Base-by-base conservation (phyloP, 2,888 invertebrate genomes). In the Orthosia incerta region DNA sequence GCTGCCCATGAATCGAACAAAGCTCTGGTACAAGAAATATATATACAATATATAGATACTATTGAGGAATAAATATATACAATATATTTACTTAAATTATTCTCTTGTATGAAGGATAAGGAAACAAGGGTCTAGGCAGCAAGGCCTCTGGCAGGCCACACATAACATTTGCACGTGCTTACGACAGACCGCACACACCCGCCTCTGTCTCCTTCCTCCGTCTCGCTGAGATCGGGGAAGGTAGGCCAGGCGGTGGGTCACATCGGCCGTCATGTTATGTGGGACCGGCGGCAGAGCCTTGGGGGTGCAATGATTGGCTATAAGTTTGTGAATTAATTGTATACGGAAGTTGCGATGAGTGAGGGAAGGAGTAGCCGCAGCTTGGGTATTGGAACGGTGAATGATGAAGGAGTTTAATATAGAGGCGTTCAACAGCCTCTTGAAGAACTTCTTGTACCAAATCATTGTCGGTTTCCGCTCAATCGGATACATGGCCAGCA, bases 171-270 rank as follows among this genome's bases (percentile, higher is more conserved):
- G 18, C 31, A 31, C 18, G 0, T 2, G 18, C 5, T 31, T 18
- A 1, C 12, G 16, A 18, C 57, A 57, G 2, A 18, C 56, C 2
- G 2, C 4, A 16, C 56, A 56, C 16, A 3, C 23, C 26, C 26
- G 11, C 16, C 26, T 23, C 7, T 3, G 9, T n/a, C n/a, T n/a
- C n/a, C n/a, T n/a, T n/a, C 4, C 57, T 26, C 18, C 26, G 26
- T 2, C n/a, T 39, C 9, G 39, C 9, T 1, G 13, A 2, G 0
- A 9, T 15, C 16, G 26, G 11, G 0, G 0, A 39, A n/a, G n/a
- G 39, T 1, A 39, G 23, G 4, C 9, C 56, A 18, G 1, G 56
- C 26, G 18, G 56, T 56, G 56, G 18, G 13, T 46, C 46, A 46
- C 46, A 9, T 46, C 46, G 46, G 2, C 2, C 13, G 1, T 0